phyloP scores from a whole-genome alignment of 2,113 vertebrate genomes.

The Protobothrops flavoviridis region DNA sequence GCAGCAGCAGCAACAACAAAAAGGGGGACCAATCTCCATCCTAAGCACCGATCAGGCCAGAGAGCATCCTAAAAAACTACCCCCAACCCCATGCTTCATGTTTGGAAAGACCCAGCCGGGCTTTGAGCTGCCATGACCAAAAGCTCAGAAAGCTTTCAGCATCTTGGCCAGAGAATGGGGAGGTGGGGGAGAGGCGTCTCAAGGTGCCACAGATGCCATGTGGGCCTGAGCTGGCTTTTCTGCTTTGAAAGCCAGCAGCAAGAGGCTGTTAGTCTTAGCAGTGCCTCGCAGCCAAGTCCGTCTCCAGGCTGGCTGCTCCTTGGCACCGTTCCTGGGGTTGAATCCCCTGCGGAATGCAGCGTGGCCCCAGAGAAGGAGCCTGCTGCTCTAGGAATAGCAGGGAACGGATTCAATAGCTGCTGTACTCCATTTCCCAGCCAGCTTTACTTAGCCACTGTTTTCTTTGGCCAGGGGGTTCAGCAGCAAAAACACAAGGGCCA shows the following conservation, averaged over 20 bases:
- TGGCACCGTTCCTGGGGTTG: neutral
- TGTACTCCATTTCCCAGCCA: neutral
- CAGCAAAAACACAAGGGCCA: neutral
- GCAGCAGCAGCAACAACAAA: neutral
- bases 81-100: neutral
- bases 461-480: constrained; percentile 36
- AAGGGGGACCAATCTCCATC: neutral
- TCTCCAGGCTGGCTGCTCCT: neutral
- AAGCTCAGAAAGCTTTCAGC: neutral
- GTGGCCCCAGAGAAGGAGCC: neutral
- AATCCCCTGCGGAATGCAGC: neutral
- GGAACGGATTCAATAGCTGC: too few relatives aligned
- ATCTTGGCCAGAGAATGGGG: neutral
- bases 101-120: neutral
- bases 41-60: neutral
- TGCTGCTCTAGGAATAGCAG: neutral
- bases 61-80: neutral
- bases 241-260: neutral
- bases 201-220: neutral
- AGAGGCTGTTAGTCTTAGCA: neutral
- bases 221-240: neutral
- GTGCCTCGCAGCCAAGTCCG: neutral
- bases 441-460: neutral
- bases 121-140: neutral
- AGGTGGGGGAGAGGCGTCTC: neutral